Conservation (phyloP, 2,797 vertebrate species). For the Neosalanx taihuensis region DNA sequence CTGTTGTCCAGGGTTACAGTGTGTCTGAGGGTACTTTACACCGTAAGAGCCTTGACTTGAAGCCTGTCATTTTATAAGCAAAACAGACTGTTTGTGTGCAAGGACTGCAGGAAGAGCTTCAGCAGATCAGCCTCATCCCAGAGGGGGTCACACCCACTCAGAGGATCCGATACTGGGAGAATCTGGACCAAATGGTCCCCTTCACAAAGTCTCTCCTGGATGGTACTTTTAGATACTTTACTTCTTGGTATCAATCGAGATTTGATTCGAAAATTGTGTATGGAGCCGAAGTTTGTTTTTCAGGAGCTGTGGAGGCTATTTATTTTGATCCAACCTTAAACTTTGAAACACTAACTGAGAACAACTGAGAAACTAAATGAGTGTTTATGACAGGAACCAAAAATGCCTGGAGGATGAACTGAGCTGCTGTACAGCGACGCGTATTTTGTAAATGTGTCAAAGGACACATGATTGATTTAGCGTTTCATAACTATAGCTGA, state of each 20-base stretch:
- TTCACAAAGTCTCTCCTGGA: no score
- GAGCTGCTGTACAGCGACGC: background rate
- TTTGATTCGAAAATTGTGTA: background rate
- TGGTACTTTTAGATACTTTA: background rate
- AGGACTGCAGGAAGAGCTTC: constrained; percentile 69
- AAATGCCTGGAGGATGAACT: background rate
- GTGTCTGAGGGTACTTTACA: background rate
- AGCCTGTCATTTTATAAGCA: background rate
- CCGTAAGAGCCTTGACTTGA: background rate
- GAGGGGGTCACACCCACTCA: constrained; percentile 70
- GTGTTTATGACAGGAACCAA: background rate
- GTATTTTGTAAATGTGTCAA: constrained; percentile 3
- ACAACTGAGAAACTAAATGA: background rate
- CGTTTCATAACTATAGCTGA: background rate
- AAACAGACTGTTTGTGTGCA: constrained; percentile 45
- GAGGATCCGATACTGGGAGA: constrained; percentile 65
- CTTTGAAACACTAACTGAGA: background rate
- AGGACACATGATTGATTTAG: background rate
- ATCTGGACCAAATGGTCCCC: background rate
- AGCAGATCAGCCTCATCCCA: constrained; percentile 73
- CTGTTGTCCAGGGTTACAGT: background rate
- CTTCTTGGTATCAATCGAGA: background rate
- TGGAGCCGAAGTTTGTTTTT: background rate
- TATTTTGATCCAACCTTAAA: background rate
- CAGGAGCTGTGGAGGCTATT: background rate